Conservation (phyloP, 2,888 invertebrate species). For the Drosophila barbarae region DNA sequence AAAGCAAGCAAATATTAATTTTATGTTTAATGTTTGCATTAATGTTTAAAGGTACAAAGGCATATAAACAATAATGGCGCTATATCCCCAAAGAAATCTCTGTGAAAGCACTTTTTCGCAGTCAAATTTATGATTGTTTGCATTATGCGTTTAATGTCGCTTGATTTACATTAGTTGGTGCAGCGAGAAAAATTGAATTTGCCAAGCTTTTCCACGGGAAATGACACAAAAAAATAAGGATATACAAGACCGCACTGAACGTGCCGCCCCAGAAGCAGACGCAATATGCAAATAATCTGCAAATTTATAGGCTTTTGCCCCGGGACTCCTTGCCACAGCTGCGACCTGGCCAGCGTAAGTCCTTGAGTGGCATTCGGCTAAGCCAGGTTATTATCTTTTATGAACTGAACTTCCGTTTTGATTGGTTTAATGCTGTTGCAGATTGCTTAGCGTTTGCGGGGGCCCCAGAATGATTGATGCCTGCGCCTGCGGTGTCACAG, state of each 20-base stretch:
- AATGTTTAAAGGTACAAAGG: not conserved
- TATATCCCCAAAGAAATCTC: slow-evolving; percentile 32
- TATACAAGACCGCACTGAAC: slow-evolving; percentile 9
- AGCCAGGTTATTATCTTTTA: slow-evolving; percentile 74
- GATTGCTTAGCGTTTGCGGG: slow-evolving; percentile 26
- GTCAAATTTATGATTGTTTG: slow-evolving; percentile 59
- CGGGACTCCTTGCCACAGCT: slow-evolving; percentile 26
- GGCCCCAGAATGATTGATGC: slow-evolving; percentile 59
- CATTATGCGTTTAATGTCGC: slow-evolving; percentile 66
- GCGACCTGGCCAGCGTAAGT: slow-evolving; percentile 47
- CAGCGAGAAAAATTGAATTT: slow-evolving; percentile 60
- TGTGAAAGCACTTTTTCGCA: slow-evolving; percentile 24
- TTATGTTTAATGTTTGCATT: not conserved
- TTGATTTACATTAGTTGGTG: slow-evolving; percentile 68
- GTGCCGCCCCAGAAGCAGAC: slow-evolving; percentile 43
- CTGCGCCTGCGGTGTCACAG: slow-evolving; percentile 53
- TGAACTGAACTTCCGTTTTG: slow-evolving; percentile 63
- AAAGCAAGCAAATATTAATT: slow-evolving; percentile 3
- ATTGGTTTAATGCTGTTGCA: slow-evolving; percentile 50
- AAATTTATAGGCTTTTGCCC: slow-evolving; percentile 75
- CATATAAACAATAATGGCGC: slow-evolving; percentile 8
- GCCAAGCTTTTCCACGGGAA: slow-evolving; percentile 36
- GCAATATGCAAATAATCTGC: slow-evolving; percentile 78
- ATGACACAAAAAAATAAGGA: slow-evolving; percentile 31
- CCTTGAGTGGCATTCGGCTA: slow-evolving; percentile 63